A percentile compares a stretch with the other conserved stretches of the same genome.
Conservation (phyloP, 2,797 vertebrate species). For the Cirrhinus molitorella region DNA sequence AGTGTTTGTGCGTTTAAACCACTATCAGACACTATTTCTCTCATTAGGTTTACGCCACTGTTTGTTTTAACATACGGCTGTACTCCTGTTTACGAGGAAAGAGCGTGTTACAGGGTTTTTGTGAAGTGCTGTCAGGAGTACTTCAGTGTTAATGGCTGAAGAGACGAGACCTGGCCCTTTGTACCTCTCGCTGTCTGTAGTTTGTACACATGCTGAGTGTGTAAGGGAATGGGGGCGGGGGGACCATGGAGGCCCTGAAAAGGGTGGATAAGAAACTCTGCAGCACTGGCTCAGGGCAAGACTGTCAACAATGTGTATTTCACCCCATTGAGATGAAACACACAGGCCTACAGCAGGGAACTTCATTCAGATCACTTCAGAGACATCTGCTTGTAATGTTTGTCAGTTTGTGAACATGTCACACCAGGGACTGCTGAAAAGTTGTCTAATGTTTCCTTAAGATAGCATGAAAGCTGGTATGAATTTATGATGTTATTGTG, state of each 20-base stretch:
- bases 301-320: constrained; percentile 77
- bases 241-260: constrained; percentile 61
- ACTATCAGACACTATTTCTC: constrained; percentile 1
- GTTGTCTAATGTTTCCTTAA: background rate
- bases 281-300: constrained; percentile 75
- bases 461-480: background rate
- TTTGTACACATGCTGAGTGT: constrained; percentile 62
- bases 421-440: background rate
- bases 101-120: constrained; percentile 25
- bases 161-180: constrained; percentile 57
- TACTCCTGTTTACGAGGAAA: background rate
- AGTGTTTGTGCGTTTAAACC: constrained; percentile 50
- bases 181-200: constrained; percentile 63
- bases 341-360: constrained; percentile 23
- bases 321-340: constrained; percentile 68
- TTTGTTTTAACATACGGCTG: constrained; percentile 24
- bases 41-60: constrained; percentile 5
- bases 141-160: constrained; percentile 50
- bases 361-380: constrained; percentile 17
- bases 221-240: constrained; percentile 58
- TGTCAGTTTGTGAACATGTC: constrained; percentile 20
- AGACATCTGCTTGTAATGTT: constrained; percentile 16
- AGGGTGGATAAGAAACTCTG: constrained; percentile 73
- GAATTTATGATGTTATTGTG: background rate
- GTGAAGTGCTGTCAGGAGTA: constrained; percentile 55